Evolutionary conservation across 2,113 vertebrate species (phyloP).

Genomic region (Tretioscincus oriximinensis): DNA sequence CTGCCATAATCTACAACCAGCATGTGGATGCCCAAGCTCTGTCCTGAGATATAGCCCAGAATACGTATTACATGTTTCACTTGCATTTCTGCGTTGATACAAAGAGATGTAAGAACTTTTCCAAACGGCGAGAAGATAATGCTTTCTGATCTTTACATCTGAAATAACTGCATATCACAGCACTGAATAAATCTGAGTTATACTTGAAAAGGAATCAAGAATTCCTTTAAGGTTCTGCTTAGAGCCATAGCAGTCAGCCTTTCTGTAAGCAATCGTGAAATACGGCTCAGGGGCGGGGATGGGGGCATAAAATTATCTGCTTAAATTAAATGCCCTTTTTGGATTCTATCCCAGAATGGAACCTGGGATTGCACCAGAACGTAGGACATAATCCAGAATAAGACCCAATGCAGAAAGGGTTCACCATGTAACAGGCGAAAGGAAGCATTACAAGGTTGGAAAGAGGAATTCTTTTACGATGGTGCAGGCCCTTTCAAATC

Average conservation of each 20-base stretch:
- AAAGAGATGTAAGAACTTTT: not conserved
- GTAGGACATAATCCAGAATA: too few relatives aligned
- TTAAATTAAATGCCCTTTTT: not conserved
- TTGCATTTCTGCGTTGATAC: not conserved
- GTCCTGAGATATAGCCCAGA: fast-evolving
- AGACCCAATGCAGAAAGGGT: too few relatives aligned
- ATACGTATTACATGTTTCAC: not conserved
- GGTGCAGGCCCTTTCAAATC: constrained; percentile 7
- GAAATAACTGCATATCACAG: not conserved
- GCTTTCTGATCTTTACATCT: not conserved
- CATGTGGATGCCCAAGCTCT: too few relatives aligned
- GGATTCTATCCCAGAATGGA: too few relatives aligned
- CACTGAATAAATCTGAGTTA: constrained; percentile 2
- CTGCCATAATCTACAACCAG: too few relatives aligned
- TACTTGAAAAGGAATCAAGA: fast-evolving
- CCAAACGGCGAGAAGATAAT: not conserved
- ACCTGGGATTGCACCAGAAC: too few relatives aligned
- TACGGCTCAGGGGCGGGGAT: not conserved
- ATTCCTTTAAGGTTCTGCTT: constrained; percentile 19
- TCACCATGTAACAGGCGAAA: not conserved
- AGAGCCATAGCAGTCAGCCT: not conserved
- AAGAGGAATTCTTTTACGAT: fast-evolving
- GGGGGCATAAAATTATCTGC: not conserved
- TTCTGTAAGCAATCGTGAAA: not conserved
- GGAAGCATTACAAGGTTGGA: not conserved